Percentiles rank a stretch among this genome's conserved stretches.
phyloP scores from a whole-genome alignment of 2,797 vertebrate species.

The Tachyglossus aculeatus region DNA sequence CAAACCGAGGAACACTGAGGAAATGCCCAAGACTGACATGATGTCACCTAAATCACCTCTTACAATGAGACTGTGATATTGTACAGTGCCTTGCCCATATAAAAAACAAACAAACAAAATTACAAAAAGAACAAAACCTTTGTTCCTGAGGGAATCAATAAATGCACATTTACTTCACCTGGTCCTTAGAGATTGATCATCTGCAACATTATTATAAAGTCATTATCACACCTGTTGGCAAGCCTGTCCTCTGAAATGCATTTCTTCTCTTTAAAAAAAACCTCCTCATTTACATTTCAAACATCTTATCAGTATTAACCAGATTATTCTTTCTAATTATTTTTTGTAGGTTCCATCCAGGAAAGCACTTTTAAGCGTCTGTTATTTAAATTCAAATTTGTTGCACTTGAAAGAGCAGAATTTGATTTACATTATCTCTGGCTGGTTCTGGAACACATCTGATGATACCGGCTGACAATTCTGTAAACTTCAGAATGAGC shows the following conservation, averaged over 20 bases:
- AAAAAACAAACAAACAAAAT: too few relatives aligned
- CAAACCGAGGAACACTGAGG: too few relatives aligned
- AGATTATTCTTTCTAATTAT: constrained; percentile 37
- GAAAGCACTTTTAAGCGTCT: constrained; percentile 29
- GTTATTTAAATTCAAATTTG: constrained; percentile 56
- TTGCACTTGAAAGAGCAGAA: constrained; percentile 35
- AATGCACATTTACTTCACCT: background rate
- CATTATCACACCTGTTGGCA: constrained; percentile 15
- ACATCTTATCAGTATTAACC: constrained; percentile 42
- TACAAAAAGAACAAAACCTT: background rate
- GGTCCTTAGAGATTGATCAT: constrained; percentile 18
- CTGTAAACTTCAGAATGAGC: background rate
- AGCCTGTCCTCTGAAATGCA: constrained; percentile 11
- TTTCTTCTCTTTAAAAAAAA: constrained; percentile 35
- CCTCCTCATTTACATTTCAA: constrained; percentile 42
- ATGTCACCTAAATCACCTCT: too few relatives aligned
- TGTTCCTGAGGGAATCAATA: background rate
- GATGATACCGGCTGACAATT: constrained; percentile 1
- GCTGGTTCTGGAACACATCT: constrained; percentile 7
- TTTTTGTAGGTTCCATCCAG: constrained; percentile 30
- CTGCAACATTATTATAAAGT: constrained; percentile 13
- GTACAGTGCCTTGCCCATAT: too few relatives aligned
- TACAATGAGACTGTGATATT: too few relatives aligned
- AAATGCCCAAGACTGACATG: too few relatives aligned
- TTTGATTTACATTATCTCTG: constrained; percentile 31